A percentile compares a stretch with the other conserved stretches of the same genome.
phyloP scores from a whole-genome alignment of 2,113 vertebrate genomes.

The Limnothrissa miodon region DNA sequence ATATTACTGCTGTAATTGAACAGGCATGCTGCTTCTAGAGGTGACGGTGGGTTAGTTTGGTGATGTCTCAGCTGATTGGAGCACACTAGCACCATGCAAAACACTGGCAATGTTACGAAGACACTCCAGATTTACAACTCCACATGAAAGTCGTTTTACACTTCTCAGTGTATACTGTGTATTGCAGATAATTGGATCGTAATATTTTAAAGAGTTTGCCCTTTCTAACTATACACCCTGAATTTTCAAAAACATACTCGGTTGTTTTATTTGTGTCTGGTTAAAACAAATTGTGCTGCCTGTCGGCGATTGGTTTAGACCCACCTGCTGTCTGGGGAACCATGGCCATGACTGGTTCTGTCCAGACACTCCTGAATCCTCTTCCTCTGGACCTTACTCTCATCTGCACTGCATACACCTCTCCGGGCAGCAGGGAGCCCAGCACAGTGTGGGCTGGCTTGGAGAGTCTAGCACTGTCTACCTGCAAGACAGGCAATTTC shows the following conservation, averaged over 20 bases:
- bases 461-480: neutral
- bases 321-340: constrained; percentile 75
- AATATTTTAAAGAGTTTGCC: neutral
- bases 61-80: neutral
- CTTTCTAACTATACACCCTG: too few relatives aligned
- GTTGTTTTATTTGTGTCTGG: neutral
- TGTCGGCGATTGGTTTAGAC: neutral
- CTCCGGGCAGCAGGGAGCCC: constrained; percentile 69
- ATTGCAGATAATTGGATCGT: too few relatives aligned
- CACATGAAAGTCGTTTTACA: neutral
- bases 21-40: neutral
- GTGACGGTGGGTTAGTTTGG: neutral
- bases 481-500: neutral
- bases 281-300: neutral
- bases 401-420: constrained; percentile 76
- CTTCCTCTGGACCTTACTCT: constrained; percentile 66
- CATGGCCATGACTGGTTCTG: constrained; percentile 63
- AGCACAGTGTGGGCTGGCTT: neutral
- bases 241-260: too few relatives aligned
- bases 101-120: neutral
- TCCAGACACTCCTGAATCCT: constrained; percentile 89
- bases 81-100: neutral
- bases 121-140: neutral
- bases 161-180: neutral
- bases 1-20: neutral